Base-by-base conservation (phyloP, 53 echinoderm and acorn worm species). In the Astropecten irregularis region DNA sequence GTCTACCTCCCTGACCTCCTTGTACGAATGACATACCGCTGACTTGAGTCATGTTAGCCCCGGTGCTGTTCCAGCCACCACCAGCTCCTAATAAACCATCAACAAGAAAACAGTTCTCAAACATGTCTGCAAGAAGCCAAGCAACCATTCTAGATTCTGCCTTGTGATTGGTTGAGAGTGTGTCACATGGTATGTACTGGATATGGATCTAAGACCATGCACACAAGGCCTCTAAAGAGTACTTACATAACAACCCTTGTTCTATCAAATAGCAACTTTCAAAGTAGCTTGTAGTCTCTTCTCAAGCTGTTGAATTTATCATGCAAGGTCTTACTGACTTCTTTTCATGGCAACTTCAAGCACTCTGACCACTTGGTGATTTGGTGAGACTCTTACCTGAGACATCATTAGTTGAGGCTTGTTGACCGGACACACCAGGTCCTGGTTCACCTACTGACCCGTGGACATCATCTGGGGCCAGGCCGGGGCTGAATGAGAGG, bases 1-100 rank as follows among this genome's bases (percentile, higher is more conserved):
- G 84, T 15, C 37, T 38, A 3, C 96, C 96, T 11, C 96, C 96
- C 35, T 14, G 38, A 11, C 89, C 91, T 31, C 96, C 96, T 15
- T 86, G 69, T 9, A 91, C 35, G 50, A 96, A 91, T 32, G 93
- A 88, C 65, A 30, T 71, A 14, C 96, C 96, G 27, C 91, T 86
- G 15, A 83, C 86, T 66, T 60, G 79, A 34, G 52, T 53, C 15
- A 26, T n/a, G 30, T 50, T 83, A 23, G 14, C 36, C 25, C 52
- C 48, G 16, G 55, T 84, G 15, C 84, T 86, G 85, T 87, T 83
- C 93, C 91, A 91, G 14, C 93, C 91, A 19, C 93, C 93, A 44
- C 96, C 96, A 35, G 85, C 89, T 53, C 93, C 93, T 92, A 11
- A 8, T 42, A 11, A 11, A n/a, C n/a, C n/a, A n/a, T n/a, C n/a